Evolutionary conservation across 2,888 invertebrate species (phyloP).

Genomic region (Endomychus coccineus): DNA sequence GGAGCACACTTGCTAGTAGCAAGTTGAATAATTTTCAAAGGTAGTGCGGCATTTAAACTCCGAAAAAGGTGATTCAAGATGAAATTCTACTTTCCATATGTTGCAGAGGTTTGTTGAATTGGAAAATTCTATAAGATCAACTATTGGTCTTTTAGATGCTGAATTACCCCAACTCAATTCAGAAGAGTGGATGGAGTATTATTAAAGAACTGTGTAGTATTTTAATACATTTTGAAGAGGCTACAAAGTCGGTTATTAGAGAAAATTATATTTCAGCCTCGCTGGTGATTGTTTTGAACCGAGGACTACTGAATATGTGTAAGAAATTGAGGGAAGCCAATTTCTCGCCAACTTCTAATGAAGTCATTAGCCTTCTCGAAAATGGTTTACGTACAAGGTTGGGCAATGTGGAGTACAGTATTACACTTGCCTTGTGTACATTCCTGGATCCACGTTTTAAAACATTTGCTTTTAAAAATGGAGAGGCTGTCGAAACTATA

Average conservation of each 20-base stretch:
- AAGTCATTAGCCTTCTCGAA: conserved; percentile 4
- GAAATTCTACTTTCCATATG: conserved; percentile 24
- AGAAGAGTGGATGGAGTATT: conserved; percentile 15
- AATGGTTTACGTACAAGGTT: conserved; percentile 16
- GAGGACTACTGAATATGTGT: conserved; percentile 13
- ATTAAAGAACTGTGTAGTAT: conserved; percentile 8
- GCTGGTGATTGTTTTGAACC: conserved; percentile 13
- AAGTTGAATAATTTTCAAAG: conserved; percentile 13
- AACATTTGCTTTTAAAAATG: conserved; percentile 15
- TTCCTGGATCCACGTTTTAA: conserved; percentile 21
- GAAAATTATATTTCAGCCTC: conserved; percentile 12
- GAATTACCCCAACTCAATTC: conserved; percentile 11
- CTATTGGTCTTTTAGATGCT: conserved; percentile 13
- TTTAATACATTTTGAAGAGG: conserved; percentile 8
- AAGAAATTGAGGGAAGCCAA: conserved; percentile 9
- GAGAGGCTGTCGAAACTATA: conserved; percentile 16
- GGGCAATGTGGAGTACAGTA: conserved; percentile 19
- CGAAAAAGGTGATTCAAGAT: conserved; percentile 21
- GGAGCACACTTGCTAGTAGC: conserved; percentile 7
- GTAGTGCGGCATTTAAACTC: conserved; percentile 5
- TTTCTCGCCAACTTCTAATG: not conserved
- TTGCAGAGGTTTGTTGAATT: conserved; percentile 20
- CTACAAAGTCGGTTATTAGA: conserved; percentile 6
- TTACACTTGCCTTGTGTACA: conserved; percentile 19
- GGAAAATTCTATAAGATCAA: not conserved